Base-by-base conservation (phyloP, 2,113 vertebrate species). In the Suncus etruscus region DNA sequence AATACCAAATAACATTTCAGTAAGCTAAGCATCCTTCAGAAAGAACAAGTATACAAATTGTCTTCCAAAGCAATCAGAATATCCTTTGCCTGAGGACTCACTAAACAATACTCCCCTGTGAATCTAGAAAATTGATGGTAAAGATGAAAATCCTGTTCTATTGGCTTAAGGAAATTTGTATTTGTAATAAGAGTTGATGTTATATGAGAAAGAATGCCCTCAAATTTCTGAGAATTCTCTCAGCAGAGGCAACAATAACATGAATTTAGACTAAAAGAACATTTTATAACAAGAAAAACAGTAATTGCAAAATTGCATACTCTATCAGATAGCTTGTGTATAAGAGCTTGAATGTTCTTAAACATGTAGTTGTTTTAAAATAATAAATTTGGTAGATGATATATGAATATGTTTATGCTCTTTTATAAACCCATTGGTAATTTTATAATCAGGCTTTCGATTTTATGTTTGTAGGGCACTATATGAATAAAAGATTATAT, bases 1-100 rank as follows among this genome's bases (percentile, higher is more conserved):
- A 39, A 86, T 83, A 73, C 27, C 27, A 84, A 81, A 66, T 73
- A 89, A 87, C 86, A 91, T 87, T 58, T 73, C 86, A 83, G 11
- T 79, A 90, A 94, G 3, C 51, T 11, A 10, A 74, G 2, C 69
- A 74, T 84, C 29, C 16, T 92, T 93, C 11, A 77, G 68, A 73
- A 12, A 77, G 73, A 94, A 69, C 50, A 80, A 54, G n/a, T 69
- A 58, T 76, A 78, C 29, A 86, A 29, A 83, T 72, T 85, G 54
- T 66, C 68, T 90, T 92, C 50, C 70, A 24, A 51, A 47, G 31
- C 6, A 61, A 2, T 50, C 51, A 65, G 74, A 61, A 22, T 69
- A 27, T 27, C 10, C 32, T 45, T 31, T 80, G 39, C 31, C 32
- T 5, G 11, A 70, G 65, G 47, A 54, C 39, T 68, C 39, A 58